phyloP scores from a whole-genome alignment of 2,113 vertebrate genomes.

The Tetraodon nigroviridis region DNA sequence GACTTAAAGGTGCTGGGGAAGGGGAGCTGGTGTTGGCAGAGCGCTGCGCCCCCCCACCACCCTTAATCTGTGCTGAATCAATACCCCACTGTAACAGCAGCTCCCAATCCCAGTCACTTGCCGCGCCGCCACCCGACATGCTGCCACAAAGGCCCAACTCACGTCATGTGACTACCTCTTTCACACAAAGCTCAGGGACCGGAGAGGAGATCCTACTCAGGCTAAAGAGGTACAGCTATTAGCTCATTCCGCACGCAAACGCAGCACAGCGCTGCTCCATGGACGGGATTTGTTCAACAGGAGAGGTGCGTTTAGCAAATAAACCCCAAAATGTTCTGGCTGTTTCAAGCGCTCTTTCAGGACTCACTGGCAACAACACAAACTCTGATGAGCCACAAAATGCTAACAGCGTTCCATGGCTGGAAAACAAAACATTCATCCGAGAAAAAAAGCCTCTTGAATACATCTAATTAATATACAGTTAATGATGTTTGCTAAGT shows the following conservation, averaged over 20 bases:
- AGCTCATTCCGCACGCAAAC: conserved; percentile 10
- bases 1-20: neutral
- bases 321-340: too few relatives aligned
- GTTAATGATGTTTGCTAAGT: too few relatives aligned
- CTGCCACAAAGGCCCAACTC: conserved; percentile 60
- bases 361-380: too few relatives aligned
- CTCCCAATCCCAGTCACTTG: conserved; percentile 58
- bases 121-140: conserved; percentile 31
- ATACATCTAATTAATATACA: too few relatives aligned
- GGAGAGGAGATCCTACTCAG: conserved; percentile 47
- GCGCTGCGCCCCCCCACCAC: conserved; percentile 1
- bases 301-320: neutral
- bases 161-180: conserved; percentile 61
- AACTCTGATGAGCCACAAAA: too few relatives aligned
- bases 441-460: too few relatives aligned
- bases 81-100: conserved; percentile 61
- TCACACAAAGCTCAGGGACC: conserved; percentile 46
- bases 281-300: neutral
- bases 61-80: conserved; percentile 59
- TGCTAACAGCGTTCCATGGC: too few relatives aligned
- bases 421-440: too few relatives aligned
- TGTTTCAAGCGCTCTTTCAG: too few relatives aligned
- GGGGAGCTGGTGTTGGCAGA: neutral
- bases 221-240: conserved; percentile 5
- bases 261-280: neutral